These are phyloP conservation scores for Linyphia triangularis DNA, from an alignment of 2,888 invertebrate genomes.

Conservation along the genomic window DNA sequence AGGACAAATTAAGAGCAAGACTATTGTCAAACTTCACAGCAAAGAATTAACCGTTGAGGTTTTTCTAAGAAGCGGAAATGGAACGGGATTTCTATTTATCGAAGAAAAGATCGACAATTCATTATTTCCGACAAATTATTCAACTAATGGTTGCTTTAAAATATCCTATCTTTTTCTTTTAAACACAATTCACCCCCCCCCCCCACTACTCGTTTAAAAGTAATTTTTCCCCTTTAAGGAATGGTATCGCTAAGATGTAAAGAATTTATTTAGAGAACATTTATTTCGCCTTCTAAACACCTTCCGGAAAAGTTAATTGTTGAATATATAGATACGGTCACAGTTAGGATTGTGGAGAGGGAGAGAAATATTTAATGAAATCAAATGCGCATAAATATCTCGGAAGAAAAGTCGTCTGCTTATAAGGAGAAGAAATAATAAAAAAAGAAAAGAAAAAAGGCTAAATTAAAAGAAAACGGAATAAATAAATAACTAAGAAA, in stretches of 20 bases:
- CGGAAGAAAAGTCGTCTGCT: conserved; percentile 24
- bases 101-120: conserved; percentile 25
- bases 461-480: conserved; percentile 37
- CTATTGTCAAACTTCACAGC: conserved; percentile 10
- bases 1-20: conserved; percentile 13
- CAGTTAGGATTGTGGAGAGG: conserved; percentile 4
- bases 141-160: conserved; percentile 14
- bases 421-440: too few species aligned
- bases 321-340: conserved; percentile 3
- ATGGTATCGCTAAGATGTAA: not conserved
- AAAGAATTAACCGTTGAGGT: not conserved
- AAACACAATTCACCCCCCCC: not conserved
- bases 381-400: conserved; percentile 71
- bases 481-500: conserved; percentile 3
- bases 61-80: not conserved
- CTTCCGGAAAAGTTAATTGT: conserved; percentile 27
- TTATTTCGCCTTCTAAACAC: conserved; percentile 35
- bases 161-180: conserved; percentile 20
- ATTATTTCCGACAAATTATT: conserved; percentile 27
- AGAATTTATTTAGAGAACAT: conserved; percentile 18
- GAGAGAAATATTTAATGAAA: conserved; percentile 73
- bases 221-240: conserved; percentile 42
- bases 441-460: too few species aligned
- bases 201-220: conserved; percentile 25
- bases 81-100: conserved; percentile 5